Base-by-base conservation (phyloP, 2,113 vertebrate species). In the Micromys minutus region DNA sequence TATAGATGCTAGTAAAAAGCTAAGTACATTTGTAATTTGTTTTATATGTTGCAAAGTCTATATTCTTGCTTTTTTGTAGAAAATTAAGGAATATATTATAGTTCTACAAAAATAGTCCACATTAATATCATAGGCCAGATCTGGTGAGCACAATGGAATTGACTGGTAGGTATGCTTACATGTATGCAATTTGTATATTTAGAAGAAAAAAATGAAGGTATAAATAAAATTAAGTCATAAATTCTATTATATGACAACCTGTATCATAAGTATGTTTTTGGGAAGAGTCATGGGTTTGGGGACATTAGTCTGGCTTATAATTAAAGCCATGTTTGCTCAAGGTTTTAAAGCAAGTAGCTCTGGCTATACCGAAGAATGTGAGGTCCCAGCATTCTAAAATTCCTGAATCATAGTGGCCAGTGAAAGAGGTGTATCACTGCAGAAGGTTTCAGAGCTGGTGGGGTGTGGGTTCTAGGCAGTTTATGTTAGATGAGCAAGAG, bases 141-240 rank as follows among this genome's bases (percentile, higher is more conserved):
- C 52, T 76, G 12, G 55, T 55, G 12, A 93, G 26, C 42, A 16
- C 24, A 94, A 31, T 47, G 67, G 39, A 94, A 52, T 50, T 7
- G 29, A 65, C 42, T 69, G 31, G 31, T 86, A 24, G 81, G 4
- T 19, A 19, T 26, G 21, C 45, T n/a, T 42, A 42, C 7, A 45
- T 5, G n/a, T 3, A 42, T 8, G 6, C 3, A 93, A 45, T 57
- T 72, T 94, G 65, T 1, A 42, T 69, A 16, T 50, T 67, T 81
- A 36, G 34, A 42, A 93, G 21, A 21, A 92, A 93, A 92, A 72
- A 50, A 24, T 80, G 13, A 90, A 75, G 75, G 75, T 31, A 69
- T 69, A 93, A 67, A 55, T 88, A 93, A 95, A 92, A 52, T 88
- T 72, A 92, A 95, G 6, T 16, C 69, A 4, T 69, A 71, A 71